Conservation (phyloP, 23 tunicate species). For the Halocynthia roretzi region DNA sequence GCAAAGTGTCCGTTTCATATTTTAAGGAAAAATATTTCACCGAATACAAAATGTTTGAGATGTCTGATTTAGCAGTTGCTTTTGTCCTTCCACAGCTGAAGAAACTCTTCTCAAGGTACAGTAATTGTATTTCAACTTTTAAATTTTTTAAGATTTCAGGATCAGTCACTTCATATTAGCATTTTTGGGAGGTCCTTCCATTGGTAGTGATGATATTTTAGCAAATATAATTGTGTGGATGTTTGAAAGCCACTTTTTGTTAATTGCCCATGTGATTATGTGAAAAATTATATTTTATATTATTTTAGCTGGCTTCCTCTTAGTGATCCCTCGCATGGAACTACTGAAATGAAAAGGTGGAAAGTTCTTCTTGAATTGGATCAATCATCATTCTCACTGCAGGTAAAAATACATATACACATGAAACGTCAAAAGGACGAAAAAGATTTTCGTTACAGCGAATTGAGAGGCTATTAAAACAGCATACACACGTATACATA, state of each 20-base stretch:
- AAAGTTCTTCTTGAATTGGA: constrained; percentile 67
- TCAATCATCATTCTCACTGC: constrained; percentile 45
- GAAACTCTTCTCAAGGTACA: constrained; percentile 58
- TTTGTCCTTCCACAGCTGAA: constrained; percentile 48
- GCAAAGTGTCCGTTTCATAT: not conserved
- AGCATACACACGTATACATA: too few relatives aligned
- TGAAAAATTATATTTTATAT: constrained; percentile 2
- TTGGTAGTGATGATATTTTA: too few relatives aligned
- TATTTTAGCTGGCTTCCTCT: constrained; percentile 78
- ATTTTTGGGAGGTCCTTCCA: too few relatives aligned
- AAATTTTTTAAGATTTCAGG: too few relatives aligned
- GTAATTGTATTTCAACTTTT: too few relatives aligned
- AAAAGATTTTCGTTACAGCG: too few relatives aligned
- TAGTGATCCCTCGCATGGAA: constrained; percentile 41
- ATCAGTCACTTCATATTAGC: too few relatives aligned
- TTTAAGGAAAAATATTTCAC: constrained; percentile 73
- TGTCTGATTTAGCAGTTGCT: constrained; percentile 58
- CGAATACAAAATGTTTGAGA: constrained; percentile 85
- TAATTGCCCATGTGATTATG: too few relatives aligned
- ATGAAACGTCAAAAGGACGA: too few relatives aligned
- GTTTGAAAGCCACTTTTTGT: too few relatives aligned
- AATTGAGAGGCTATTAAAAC: too few relatives aligned
- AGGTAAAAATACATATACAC: constrained; percentile 44
- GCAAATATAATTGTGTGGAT: too few relatives aligned
- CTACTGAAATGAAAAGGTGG: constrained; percentile 80